Base-by-base conservation (phyloP, 2,888 invertebrate species). In the Hylaea fasciaria region DNA sequence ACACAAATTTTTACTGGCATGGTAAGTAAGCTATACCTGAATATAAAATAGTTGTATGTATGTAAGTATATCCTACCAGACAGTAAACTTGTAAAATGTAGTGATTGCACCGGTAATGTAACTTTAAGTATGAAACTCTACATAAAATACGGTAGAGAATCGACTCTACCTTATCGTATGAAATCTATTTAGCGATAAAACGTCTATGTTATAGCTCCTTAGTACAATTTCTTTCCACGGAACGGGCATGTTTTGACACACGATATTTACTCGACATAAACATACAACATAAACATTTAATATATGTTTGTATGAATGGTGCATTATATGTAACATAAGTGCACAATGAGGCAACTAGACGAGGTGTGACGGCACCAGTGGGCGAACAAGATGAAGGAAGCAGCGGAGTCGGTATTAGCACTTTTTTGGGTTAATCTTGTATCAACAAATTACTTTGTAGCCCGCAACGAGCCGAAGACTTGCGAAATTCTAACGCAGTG, bases 301-400 rank as follows among this genome's bases (percentile, higher is more conserved):
- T 9, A 32, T 11, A 54, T 32, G 46, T 51, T 22, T 57, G 56
- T 64, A 63, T 54, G 60, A 59, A 67, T 63, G 61, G 63, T 52
- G 57, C 62, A 60, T 64, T 65, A 53, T 39, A 56, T 22, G 50
- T 40, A 57, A 56, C 57, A 58, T 62, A 62, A 68, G 65, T 64
- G 52, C 57, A 68, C 65, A 65, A 68, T 65, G 65, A 65, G 58
- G 58, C 40, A 40, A 50, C 57, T 59, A 66, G 64, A 69, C 64
- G 61, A 63, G 62, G 60, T 57, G 58, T 68, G 68, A 65, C 64
- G 57, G 55, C 35, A 40, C 37, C 45, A 44, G 58, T 59, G 58
- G 58, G 58, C 49, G 58, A 53, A 40, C 32, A 29, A 49, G 43
- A 32, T 22, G 9, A 44, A 7, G 22, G 14, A 48, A 32, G 0